Percentiles rank a stretch among this genome's conserved stretches.
Conservation (phyloP, 2,888 invertebrate genomes). For the Aporophyla lueneburgensis region DNA sequence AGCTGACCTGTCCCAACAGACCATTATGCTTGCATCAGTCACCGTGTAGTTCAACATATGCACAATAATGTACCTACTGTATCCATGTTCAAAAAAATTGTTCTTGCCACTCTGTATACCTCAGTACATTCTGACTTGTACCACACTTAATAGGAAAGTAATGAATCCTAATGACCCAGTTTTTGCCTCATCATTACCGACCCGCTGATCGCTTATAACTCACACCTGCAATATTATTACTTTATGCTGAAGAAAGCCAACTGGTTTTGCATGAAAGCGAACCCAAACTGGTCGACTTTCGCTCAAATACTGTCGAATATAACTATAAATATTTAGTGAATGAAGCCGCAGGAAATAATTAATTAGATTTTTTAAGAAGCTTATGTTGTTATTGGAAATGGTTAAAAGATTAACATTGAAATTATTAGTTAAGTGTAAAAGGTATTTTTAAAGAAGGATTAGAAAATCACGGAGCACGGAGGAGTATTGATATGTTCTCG, state of each 20-base stretch:
- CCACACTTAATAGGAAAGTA: slow-evolving; percentile 20
- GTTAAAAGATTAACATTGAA: slow-evolving; percentile 12
- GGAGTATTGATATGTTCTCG: no score
- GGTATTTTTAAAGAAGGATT: background rate
- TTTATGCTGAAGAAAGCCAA: slow-evolving; percentile 85
- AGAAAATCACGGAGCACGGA: no score
- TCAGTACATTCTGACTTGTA: background rate
- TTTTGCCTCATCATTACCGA: slow-evolving; percentile 9
- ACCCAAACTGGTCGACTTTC: slow-evolving; percentile 75
- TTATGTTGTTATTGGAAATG: background rate
- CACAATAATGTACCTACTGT: no score
- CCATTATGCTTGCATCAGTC: no score
- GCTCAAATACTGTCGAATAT: slow-evolving; percentile 69
- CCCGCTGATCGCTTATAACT: slow-evolving; percentile 52
- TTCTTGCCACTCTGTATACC: no score
- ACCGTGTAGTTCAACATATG: no score
- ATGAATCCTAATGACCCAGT: slow-evolving; percentile 15
- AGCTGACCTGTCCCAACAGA: no score
- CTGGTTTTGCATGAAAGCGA: slow-evolving; percentile 81
- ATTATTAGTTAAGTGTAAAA: background rate
- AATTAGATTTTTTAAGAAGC: slow-evolving; percentile 5
- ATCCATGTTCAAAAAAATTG: no score
- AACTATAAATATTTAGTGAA: slow-evolving; percentile 40
- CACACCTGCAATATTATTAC: slow-evolving; percentile 68
- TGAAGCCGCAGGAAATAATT: background rate